These are phyloP conservation scores for Schrankia costaestrigalis DNA, from an alignment of 2,888 invertebrate species.

Conservation along the genomic window DNA sequence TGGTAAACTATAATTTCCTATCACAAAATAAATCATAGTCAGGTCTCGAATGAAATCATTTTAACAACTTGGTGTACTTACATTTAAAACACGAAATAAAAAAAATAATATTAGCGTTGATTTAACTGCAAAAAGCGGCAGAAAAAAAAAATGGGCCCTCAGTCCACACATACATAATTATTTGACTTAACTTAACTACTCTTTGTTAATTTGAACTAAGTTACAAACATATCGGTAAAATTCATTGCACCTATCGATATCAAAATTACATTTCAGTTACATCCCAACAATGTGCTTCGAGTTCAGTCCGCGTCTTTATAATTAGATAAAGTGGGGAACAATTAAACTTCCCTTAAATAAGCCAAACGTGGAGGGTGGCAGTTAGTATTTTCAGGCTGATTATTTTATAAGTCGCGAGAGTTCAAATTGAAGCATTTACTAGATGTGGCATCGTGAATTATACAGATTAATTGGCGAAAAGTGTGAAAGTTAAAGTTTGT, in stretches of 20 bases:
- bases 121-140: neutral
- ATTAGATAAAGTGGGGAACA: constrained; percentile 76
- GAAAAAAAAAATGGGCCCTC: no score
- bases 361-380: constrained; percentile 66
- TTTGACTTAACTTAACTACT: no score
- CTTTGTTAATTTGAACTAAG: neutral
- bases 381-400: constrained; percentile 71
- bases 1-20: no score
- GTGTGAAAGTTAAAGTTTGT: no score
- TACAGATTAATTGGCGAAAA: no score
- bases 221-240: neutral
- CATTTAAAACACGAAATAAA: no score
- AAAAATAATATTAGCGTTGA: no score
- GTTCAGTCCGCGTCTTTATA: constrained; percentile 68
- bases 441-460: constrained; percentile 13
- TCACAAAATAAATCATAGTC: no score
- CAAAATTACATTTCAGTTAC: constrained; percentile 26
- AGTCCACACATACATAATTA: no score
- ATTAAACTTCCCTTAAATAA: constrained; percentile 79
- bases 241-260: constrained; percentile 37
- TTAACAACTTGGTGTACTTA: no score
- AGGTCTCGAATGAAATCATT: no score
- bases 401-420: constrained; percentile 61
- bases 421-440: constrained; percentile 7
- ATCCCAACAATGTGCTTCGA: constrained; percentile 34